Base-by-base conservation (phyloP, 2,113 vertebrate species). In the Aspiorhynchus laticeps region DNA sequence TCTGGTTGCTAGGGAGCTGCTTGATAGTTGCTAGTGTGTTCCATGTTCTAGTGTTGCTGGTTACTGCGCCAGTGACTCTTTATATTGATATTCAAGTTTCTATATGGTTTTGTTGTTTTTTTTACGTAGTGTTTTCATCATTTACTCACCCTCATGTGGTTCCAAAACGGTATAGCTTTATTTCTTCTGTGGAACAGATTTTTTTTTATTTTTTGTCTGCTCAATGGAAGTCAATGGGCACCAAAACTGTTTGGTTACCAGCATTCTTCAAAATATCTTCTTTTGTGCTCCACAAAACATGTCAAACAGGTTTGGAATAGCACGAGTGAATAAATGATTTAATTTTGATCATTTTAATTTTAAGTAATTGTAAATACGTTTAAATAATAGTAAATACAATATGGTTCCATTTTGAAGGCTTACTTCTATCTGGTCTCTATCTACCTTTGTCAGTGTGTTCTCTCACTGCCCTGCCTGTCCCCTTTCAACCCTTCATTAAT, bases 401-500 rank as follows among this genome's bases (percentile, higher is more conserved):
- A 77, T 51, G 7, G 17, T 31, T 24, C 12, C 26, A 26, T 4
- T 51, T 46, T 9, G 2, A n/a, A 41, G 4, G 33, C 56, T 59
- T 36, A 12, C 6, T 9, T 46, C 7, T 28, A 17, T 84, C 51
- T 53, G 53, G 4, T 78, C 73, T 82, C 33, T 36, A 11, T 53
- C 11, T 53, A 61, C 41, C 2, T 21, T 24, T 43, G 38, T 80
- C 43, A 28, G 38, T 53, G 59, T 56, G 81, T 86, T 65, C 76
- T 56, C 24, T 84, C 51, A 79, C 38, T 71, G 8, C 46, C 33
- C 53, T 24, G 2, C n/a, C 6, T 41, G 19, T 56, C 36, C 36
- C 41, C 12, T 41, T 10, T 38, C 19, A 36, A 51, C 28, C 48
- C 51, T 83, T 79, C 74, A 24, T 38, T 87, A 88, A 91, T 89